Evolutionary conservation across 92 coral and sea anemone species (phyloP).

Genomic region (Heliopora coerulea): DNA sequence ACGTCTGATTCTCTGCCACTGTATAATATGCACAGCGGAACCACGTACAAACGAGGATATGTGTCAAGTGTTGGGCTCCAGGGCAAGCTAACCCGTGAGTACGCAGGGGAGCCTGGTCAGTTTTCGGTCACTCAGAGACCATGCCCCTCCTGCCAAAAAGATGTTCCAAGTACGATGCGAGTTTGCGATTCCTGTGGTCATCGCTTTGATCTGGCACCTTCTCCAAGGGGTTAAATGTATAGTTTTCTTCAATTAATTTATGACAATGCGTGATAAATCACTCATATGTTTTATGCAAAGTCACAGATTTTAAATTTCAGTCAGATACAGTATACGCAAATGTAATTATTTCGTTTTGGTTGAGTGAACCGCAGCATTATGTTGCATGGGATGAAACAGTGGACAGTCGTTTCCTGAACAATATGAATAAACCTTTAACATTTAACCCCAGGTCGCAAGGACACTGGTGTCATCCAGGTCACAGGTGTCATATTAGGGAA

Average conservation of each 20-base stretch:
- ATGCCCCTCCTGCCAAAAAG: constrained; percentile 35
- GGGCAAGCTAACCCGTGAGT: constrained; percentile 17
- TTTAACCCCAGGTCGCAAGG: no score
- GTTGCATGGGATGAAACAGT: no score
- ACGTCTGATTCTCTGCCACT: constrained; percentile 27
- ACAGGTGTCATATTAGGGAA: no score
- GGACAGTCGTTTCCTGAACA: no score
- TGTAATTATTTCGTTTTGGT: no score
- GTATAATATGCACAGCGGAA: constrained; percentile 26
- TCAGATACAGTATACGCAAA: no score
- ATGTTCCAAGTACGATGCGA: constrained; percentile 25
- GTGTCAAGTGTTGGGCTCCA: constrained; percentile 8
- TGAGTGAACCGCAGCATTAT: no score
- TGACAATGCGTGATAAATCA: not conserved
- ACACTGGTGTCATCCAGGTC: no score
- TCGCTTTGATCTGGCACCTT: constrained; percentile 12
- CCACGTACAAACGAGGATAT: constrained; percentile 26
- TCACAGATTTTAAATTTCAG: not conserved
- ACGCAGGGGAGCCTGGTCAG: constrained; percentile 11
- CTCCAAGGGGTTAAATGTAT: constrained; percentile 14
- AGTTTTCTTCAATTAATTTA: not conserved
- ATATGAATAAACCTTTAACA: no score
- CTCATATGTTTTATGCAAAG: not conserved
- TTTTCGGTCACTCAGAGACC: constrained; percentile 21
- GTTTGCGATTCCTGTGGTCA: constrained; percentile 44